A percentile compares a stretch with the other conserved stretches of the same genome.
Evolutionary conservation across 2,888 invertebrate species (phyloP).

Genomic region (Drosophila melanosoma): DNA sequence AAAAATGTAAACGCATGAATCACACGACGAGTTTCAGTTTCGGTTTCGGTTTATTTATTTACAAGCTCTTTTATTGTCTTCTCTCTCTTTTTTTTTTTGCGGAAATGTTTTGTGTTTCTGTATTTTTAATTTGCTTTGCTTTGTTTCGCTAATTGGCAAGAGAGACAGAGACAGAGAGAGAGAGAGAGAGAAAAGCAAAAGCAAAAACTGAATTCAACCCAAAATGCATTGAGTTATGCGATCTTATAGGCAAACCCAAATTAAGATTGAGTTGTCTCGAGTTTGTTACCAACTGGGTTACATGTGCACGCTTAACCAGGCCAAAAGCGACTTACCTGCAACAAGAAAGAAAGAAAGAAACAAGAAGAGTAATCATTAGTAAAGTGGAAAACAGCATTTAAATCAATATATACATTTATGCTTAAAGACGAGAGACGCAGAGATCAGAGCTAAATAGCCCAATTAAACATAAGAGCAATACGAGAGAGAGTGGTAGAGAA

Average conservation of each 20-base stretch:
- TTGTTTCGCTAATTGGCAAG: constrained; percentile 66
- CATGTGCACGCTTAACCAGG: constrained; percentile 39
- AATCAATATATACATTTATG: constrained; percentile 44
- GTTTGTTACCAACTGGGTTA: constrained; percentile 26
- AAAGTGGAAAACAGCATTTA: constrained; percentile 53
- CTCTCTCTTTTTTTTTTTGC: constrained; percentile 51
- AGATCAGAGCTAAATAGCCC: constrained; percentile 51
- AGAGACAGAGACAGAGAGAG: constrained; percentile 24
- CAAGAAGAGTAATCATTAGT: constrained; percentile 58
- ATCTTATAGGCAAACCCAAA: constrained; percentile 24
- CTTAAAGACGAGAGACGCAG: constrained; percentile 9
- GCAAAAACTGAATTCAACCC: neutral
- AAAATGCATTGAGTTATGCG: constrained; percentile 19
- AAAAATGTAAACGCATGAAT: constrained; percentile 73
- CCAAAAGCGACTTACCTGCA: constrained; percentile 71
- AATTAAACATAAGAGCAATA: constrained; percentile 47
- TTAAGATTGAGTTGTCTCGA: constrained; percentile 34
- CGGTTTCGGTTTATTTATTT: constrained; percentile 50
- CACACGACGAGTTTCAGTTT: constrained; percentile 59
- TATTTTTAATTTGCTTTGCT: constrained; percentile 48
- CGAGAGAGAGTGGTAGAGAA: neutral
- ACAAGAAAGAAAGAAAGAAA: constrained; percentile 42
- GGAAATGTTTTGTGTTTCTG: constrained; percentile 61
- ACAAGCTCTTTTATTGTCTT: constrained; percentile 47
- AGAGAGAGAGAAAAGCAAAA: neutral